Conservation (phyloP, 2,888 invertebrate genomes). For the Cryptus armator region DNA sequence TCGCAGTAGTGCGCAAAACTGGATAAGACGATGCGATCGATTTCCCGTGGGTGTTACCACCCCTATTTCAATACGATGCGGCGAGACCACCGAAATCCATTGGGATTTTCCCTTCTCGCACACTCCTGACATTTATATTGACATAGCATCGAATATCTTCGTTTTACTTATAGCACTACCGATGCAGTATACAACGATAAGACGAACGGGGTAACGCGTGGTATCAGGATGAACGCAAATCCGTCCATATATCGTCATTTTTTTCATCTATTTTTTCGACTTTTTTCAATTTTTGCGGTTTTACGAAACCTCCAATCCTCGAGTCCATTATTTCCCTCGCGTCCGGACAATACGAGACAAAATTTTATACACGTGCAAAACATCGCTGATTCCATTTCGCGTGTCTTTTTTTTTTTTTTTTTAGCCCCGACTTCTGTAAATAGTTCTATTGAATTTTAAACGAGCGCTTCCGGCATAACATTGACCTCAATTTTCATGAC, state of each 20-base stretch:
- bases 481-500: slow-evolving; percentile 76
- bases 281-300: too few relatives aligned
- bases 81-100: slow-evolving; percentile 41
- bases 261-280: too few relatives aligned
- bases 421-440: slow-evolving; percentile 26
- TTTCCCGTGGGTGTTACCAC: slow-evolving; percentile 58
- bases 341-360: too few relatives aligned
- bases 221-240: too few relatives aligned
- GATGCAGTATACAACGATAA: not conserved
- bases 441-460: slow-evolving; percentile 67
- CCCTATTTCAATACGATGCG: slow-evolving; percentile 55
- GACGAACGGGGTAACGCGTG: not conserved
- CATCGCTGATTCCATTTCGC: not conserved
- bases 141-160: slow-evolving; percentile 49
- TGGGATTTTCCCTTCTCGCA: slow-evolving; percentile 41
- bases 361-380: too few relatives aligned
- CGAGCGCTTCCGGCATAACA: slow-evolving; percentile 73
- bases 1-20: not conserved
- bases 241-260: too few relatives aligned
- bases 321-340: too few relatives aligned
- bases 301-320: too few relatives aligned
- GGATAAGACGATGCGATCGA: slow-evolving; percentile 36
- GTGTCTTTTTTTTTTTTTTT: slow-evolving; percentile 8
- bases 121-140: slow-evolving; percentile 47
- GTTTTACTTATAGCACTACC: slow-evolving; percentile 24